These are phyloP conservation scores for Saiga tatarica DNA, from an alignment of 2,113 vertebrate genomes.

Conservation along the genomic window DNA sequence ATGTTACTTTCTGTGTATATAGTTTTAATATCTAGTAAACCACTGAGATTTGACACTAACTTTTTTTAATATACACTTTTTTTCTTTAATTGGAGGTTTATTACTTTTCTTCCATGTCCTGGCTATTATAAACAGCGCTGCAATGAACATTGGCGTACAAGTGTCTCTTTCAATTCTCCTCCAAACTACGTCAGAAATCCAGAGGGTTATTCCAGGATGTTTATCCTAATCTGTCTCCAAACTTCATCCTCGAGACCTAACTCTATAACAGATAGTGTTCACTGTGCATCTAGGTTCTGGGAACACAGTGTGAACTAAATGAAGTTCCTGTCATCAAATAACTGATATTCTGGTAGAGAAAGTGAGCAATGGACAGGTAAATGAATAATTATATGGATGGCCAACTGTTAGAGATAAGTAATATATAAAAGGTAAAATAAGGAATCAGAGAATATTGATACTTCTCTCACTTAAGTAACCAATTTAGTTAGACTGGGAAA, in stretches of 20 bases:
- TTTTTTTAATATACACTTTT: no score
- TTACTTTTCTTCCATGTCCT: no score
- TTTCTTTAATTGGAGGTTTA: no score
- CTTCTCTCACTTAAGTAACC: not conserved
- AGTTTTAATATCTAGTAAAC: not conserved
- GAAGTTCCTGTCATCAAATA: not conserved
- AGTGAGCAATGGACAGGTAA: not conserved
- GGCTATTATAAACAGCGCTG: not conserved
- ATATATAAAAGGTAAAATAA: not conserved
- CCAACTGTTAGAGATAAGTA: not conserved
- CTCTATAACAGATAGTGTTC: not conserved
- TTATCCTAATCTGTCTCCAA: not conserved
- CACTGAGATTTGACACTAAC: not conserved
- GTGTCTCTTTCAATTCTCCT: no score
- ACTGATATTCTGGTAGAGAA: not conserved
- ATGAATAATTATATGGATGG: not conserved
- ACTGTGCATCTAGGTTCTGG: not conserved
- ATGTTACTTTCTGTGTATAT: not conserved
- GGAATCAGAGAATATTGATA: not conserved
- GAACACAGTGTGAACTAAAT: not conserved
- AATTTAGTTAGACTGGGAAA: not conserved
- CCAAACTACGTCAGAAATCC: not conserved
- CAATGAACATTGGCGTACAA: no score
- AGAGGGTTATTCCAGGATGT: not conserved
- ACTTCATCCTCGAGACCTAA: not conserved